Evolutionary conservation across 2,797 vertebrate species (phyloP), one percentile per base, ranked within the genome.

Genomic region (Sebastes hubbsi): DNA sequence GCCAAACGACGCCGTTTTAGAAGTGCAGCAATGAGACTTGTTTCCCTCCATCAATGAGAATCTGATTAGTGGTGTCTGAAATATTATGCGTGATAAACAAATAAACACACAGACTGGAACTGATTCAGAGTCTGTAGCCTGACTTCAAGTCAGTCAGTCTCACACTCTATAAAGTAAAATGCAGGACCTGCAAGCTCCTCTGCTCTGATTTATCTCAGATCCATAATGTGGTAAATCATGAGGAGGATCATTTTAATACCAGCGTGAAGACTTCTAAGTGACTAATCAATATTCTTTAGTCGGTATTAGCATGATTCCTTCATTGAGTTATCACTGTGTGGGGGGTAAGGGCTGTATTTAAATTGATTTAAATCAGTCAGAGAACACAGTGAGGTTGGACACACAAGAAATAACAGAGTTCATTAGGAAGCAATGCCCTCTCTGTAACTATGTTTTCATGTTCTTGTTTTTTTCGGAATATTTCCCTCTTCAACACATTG

Each of bases 231-330:
- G 62, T 84, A 83, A 80, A 83, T 86, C 69, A 83, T 66, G 36
- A 59, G 63, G 66, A 74, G 52, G 73, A 82, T 88, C 6, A 83
- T 88, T 78, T 88, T 77, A 88, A 90, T 75, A 76, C 62, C 68
- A 54, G 70, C 69, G 18, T 71, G 73, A 85, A 80, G 73, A 77
- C 72, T 54, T 81, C 32, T 71, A 81, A 86, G 55, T 82, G 77
- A 84, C 72, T 55, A 72, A 88, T 89, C 83, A 88, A 83, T 91
- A 74, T 73, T 70, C 49, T 77, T 84, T 79, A 80, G 18, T 74
- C 65, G 42, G 80, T 54, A 77, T 81, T 74, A 84, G 61, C 34
- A 49, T n/a, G 55, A 67, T 62, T 77, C 59, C 30, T 77, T 82
- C 24, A 16, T 36, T 74, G 68, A 66, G 72, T 62, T 69, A 77